Evolutionary conservation across 2,888 invertebrate genomes (phyloP).

Genomic region (Shargacucullia verbasci): DNA sequence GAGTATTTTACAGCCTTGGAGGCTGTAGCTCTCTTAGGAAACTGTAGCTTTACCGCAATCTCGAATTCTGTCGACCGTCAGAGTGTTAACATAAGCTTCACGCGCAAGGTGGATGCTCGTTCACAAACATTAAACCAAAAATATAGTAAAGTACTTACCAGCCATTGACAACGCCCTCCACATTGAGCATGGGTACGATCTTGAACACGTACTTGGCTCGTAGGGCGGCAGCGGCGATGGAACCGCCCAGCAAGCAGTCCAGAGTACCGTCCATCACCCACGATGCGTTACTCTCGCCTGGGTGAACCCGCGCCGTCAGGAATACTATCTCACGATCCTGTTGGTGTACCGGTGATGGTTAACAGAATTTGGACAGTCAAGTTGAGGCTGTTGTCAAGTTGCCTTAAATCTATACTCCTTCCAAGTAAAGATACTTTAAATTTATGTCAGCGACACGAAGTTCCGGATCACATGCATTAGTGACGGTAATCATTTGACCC

Average conservation of each 20-base stretch:
- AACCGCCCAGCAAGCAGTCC: constrained; percentile 90
- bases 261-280: constrained; percentile 96
- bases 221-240: constrained; percentile 88
- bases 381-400: not conserved
- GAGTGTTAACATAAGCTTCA: too few relatives aligned
- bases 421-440: too few relatives aligned
- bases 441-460: too few relatives aligned
- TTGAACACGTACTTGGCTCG: constrained; percentile 94
- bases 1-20: too few relatives aligned
- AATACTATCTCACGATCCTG: constrained; percentile 92
- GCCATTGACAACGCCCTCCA: constrained; percentile 96
- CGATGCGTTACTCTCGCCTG: constrained; percentile 96
- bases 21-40: too few relatives aligned
- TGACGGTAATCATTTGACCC: too few relatives aligned
- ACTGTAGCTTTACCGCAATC: too few relatives aligned
- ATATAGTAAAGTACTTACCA: constrained; percentile 88
- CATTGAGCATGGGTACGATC: constrained; percentile 96
- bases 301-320: constrained; percentile 94
- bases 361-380: not conserved
- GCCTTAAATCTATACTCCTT: too few relatives aligned
- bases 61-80: too few relatives aligned
- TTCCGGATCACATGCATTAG: too few relatives aligned
- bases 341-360: not conserved
- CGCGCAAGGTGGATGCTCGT: too few relatives aligned
- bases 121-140: too few relatives aligned